phyloP scores from a whole-genome alignment of 1,140 invertebrate species.

The Saccostrea glomerata region DNA sequence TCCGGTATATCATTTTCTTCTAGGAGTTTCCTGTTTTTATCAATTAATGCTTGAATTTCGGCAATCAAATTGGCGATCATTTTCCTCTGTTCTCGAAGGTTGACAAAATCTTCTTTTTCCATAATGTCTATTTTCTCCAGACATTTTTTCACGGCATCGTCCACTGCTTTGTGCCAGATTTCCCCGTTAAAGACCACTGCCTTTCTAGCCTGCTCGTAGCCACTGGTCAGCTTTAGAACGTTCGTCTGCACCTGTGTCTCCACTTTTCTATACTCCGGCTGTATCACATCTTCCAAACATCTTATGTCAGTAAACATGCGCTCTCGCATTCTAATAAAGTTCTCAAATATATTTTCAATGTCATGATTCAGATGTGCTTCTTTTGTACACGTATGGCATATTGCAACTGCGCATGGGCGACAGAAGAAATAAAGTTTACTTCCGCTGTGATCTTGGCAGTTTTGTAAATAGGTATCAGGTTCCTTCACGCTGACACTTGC shows the following conservation, averaged over 20 bases:
- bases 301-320: neutral
- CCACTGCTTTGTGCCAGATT: constrained; percentile 1
- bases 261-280: constrained; percentile 1
- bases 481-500: neutral
- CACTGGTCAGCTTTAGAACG: constrained; percentile 3
- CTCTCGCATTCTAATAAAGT: neutral
- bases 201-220: neutral
- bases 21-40: neutral
- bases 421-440: constrained; percentile 8
- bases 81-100: constrained; percentile 10
- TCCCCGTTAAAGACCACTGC: neutral
- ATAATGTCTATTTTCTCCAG: neutral
- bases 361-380: constrained; percentile 4
- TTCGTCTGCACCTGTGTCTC: constrained; percentile 18
- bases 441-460: neutral
- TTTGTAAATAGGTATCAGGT: neutral
- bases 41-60: constrained; percentile 1
- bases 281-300: neutral
- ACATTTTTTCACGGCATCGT: constrained; percentile 7
- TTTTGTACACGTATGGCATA: neutral
- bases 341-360: neutral
- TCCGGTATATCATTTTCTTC: neutral
- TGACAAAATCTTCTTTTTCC: constrained; percentile 6
- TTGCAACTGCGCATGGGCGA: neutral
- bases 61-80: neutral